Evolutionary conservation across 2,888 invertebrate genomes (phyloP).

Genomic region (Leucophora obtusa): DNA sequence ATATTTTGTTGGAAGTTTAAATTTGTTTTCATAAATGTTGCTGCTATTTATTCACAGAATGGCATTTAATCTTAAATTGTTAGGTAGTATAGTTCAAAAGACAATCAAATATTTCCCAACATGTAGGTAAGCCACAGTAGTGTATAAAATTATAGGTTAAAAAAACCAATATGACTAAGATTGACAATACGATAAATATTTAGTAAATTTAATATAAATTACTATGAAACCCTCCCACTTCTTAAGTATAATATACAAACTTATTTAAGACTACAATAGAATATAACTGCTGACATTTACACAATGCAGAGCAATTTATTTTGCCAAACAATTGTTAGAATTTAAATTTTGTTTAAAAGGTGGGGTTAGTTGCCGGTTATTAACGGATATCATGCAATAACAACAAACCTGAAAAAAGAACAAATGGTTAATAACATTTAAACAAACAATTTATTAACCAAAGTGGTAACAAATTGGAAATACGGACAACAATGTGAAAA

Average conservation of each 20-base stretch:
- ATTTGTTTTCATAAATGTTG: not conserved
- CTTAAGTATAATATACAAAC: too few species aligned
- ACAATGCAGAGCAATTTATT: slow-evolving; percentile 45
- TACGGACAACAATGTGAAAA: not conserved
- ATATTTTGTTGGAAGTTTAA: too few species aligned
- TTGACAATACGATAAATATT: slow-evolving; percentile 41
- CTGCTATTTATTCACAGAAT: not conserved
- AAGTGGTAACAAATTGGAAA: not conserved
- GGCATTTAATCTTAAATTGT: not conserved
- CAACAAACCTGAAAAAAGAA: not conserved
- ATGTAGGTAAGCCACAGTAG: not conserved
- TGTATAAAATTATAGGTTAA: not conserved
- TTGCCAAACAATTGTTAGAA: slow-evolving; percentile 43
- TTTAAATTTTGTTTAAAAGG: slow-evolving; percentile 9
- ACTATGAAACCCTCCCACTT: slow-evolving; percentile 46
- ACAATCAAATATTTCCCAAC: not conserved
- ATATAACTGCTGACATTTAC: slow-evolving; percentile 40
- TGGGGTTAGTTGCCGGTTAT: not conserved
- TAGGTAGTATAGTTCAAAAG: not conserved
- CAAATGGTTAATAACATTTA: not conserved
- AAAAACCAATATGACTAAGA: slow-evolving; percentile 36
- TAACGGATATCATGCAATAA: not conserved
- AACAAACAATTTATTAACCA: not conserved
- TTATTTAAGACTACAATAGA: not conserved
- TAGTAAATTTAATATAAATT: slow-evolving; percentile 34